Base-by-base conservation (phyloP, 2,888 invertebrate genomes). In the Aradus depressus region DNA sequence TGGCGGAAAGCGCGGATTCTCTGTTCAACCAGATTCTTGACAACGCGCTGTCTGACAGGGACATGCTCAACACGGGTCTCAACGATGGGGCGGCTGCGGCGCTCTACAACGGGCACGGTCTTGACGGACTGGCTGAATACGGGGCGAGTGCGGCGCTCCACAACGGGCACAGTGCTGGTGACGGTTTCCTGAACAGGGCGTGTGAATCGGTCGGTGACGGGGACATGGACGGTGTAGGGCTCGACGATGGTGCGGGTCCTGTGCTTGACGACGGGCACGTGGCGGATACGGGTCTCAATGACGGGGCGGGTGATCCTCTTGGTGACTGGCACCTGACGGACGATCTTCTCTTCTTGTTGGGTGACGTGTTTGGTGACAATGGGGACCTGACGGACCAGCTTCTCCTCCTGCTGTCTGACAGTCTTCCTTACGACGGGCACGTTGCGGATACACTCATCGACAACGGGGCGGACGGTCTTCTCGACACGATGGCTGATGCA, bases 221-320 rank as follows among this genome's bases (percentile, higher is more conserved):
- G 54, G 8, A 56, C 56, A 25, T 56, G 54, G 14, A 51, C 51
- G 50, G 56, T 56, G 56, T 56, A 56, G 37, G 52, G 52, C 43
- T 56, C 53, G 10, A 56, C 47, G 22, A 54, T 47, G 22, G 54
- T 52, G 10, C 48, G 32, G 16, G 50, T 51, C 14, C 56, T 23
- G 43, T 44, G 38, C 45, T 52, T 56, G 47, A 53, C 48, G 21
- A 56, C 32, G 22, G 56, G 56, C 4, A 54, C 54, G 28, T 54
- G 54, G 31, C 51, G 45, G 38, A 52, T 56, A n/a, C 52, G 41
- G 52, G 41, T 23, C 23, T 56, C 56, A 19, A 53, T 18, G 44
- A 56, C 54, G 14, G 49, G 37, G 35, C 52, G 50, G 39, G 16
- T 28, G 39, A 28, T 35, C 31, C 42, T 54, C 34, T 51, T 37